Evolutionary conservation across 2,797 vertebrate genomes (phyloP).

Genomic region (Halcyon leucocephala): DNA sequence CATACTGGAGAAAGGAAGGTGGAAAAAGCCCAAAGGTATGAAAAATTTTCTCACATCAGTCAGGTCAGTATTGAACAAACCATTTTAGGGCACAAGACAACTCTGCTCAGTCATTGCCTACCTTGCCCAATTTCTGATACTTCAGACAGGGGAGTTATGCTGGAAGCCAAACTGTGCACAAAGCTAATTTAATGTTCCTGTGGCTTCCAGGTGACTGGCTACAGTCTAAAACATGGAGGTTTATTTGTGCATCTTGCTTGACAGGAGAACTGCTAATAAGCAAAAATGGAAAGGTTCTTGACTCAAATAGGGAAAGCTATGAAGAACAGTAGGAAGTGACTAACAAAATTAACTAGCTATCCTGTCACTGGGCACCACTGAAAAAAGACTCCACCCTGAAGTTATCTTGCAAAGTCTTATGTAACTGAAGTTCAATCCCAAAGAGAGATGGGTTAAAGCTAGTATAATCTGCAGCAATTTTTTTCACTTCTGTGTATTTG

Average conservation of each 20-base stretch:
- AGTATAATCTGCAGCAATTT: no score
- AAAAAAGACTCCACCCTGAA: no score
- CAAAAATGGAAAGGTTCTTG: not conserved
- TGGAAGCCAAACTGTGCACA: not conserved
- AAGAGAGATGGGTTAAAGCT: no score
- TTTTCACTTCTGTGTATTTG: not conserved
- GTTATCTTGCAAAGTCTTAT: no score
- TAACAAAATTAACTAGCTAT: not conserved
- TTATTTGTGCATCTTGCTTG: not conserved
- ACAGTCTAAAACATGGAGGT: not conserved
- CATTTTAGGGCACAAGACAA: accelerated
- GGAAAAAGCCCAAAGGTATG: not conserved
- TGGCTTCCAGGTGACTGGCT: not conserved
- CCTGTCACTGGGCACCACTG: no score
- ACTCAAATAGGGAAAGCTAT: not conserved
- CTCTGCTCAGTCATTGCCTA: not conserved
- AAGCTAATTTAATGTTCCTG: not conserved
- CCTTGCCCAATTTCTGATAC: not conserved
- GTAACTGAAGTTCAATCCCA: no score
- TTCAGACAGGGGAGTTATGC: not conserved
- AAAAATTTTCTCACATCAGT: not conserved
- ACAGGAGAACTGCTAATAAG: not conserved
- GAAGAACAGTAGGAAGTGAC: not conserved
- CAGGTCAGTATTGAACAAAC: not conserved
- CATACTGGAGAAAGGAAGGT: not conserved